Evolutionary conservation across 2,113 vertebrate genomes (phyloP).

Genomic region (Cygnus buccinator): DNA sequence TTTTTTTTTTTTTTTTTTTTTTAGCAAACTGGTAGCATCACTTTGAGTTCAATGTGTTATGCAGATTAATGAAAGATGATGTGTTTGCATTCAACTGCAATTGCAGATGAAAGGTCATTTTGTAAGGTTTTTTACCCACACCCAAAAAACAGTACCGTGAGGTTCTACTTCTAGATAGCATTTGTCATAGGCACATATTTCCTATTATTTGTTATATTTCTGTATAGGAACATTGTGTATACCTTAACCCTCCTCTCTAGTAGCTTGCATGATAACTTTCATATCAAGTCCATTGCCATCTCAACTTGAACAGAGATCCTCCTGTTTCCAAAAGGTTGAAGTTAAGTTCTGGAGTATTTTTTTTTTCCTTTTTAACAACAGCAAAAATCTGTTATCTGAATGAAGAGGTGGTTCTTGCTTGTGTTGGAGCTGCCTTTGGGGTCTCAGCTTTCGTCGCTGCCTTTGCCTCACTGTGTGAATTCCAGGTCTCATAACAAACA

Average conservation of each 20-base stretch:
- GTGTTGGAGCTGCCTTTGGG: background rate
- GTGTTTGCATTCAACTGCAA: background rate
- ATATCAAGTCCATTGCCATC: background rate
- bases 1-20: too few species aligned
- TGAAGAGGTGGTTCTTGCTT: background rate
- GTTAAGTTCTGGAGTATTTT: background rate
- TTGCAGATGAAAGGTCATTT: background rate
- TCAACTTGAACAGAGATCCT: background rate
- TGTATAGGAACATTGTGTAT: background rate
- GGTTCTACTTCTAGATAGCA: background rate
- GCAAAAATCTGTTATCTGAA: background rate
- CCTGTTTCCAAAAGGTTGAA: background rate
- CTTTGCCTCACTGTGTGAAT: background rate
- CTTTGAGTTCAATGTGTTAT: background rate
- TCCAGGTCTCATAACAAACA: background rate
- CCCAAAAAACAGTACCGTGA: background rate
- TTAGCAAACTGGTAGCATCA: background rate
- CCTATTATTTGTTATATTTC: background rate
- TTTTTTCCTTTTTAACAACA: too few species aligned
- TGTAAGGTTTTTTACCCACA: background rate
- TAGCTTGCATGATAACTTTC: background rate
- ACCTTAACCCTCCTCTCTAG: background rate
- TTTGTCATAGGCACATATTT: background rate
- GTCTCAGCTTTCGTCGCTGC: background rate
- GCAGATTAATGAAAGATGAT: background rate